Evolutionary conservation across 1,140 invertebrate genomes (phyloP).

Genomic region (Solenopsis invicta): DNA sequence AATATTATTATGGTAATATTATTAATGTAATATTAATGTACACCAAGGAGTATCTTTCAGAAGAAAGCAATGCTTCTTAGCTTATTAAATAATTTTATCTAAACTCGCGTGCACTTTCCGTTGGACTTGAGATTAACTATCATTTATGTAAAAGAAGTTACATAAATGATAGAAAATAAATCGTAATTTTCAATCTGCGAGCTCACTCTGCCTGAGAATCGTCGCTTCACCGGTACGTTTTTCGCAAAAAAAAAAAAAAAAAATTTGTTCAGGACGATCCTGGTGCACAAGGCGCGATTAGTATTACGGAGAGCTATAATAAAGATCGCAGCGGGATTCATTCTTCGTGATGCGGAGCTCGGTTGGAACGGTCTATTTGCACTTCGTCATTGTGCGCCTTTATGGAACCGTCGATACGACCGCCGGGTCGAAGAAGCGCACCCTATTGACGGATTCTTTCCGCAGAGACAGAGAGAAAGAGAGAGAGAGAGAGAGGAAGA

Average conservation of each 20-base stretch:
- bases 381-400: slow-evolving; percentile 77
- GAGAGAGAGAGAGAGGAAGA: background rate
- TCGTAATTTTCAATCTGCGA: slow-evolving; percentile 1
- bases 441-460: slow-evolving; percentile 80
- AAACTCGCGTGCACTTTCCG: background rate
- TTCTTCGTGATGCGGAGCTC: slow-evolving; percentile 70
- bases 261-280: slow-evolving; percentile 60
- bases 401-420: slow-evolving; percentile 56
- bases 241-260: slow-evolving; percentile 25
- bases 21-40: slow-evolving; percentile 1
- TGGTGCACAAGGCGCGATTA: slow-evolving; percentile 24
- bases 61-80: background rate
- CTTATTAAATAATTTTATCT: background rate
- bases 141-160: background rate
- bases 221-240: background rate
- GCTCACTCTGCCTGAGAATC: background rate
- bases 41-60: background rate
- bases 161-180: background rate
- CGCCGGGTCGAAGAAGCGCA: slow-evolving; percentile 60
- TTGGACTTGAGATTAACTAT: background rate
- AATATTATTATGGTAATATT: background rate
- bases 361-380: slow-evolving; percentile 77
- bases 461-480: slow-evolving; percentile 47
- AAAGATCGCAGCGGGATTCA: slow-evolving; percentile 78
- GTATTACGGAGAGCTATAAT: slow-evolving; percentile 69